These are phyloP conservation scores for Micronycteris hirsuta DNA, from an alignment of 2,113 vertebrate genomes.

Conservation along the genomic window DNA sequence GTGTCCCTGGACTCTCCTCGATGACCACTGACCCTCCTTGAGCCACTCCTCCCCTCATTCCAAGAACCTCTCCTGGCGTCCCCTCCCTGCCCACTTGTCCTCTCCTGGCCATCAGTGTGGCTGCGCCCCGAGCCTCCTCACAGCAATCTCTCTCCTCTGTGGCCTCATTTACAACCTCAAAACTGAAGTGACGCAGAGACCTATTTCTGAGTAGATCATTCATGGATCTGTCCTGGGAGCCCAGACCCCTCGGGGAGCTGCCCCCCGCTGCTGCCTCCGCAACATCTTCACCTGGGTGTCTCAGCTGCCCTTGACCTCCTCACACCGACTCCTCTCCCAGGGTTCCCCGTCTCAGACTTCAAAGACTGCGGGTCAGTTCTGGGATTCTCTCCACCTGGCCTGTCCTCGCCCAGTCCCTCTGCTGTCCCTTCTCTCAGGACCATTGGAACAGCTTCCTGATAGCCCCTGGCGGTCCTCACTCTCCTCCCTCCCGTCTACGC, in stretches of 20 bases:
- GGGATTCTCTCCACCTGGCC: background rate
- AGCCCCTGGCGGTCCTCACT: fast-evolving
- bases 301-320: background rate
- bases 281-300: background rate
- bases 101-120: background rate
- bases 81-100: background rate
- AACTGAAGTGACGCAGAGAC: background rate
- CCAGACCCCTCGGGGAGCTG: background rate
- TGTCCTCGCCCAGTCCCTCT: background rate
- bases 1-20: no score
- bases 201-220: background rate
- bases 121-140: background rate
- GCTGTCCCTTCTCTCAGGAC: background rate
- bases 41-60: background rate
- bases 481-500: background rate
- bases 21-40: background rate
- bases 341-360: background rate
- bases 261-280: fast-evolving
- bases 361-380: background rate
- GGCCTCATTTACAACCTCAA: background rate
- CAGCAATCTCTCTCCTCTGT: background rate
- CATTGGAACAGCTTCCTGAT: background rate
- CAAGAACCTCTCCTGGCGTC: background rate
- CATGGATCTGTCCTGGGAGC: background rate
- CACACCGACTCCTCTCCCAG: background rate